phyloP scores from a whole-genome alignment of 2,113 vertebrate genomes.

The Osmerus mordax region DNA sequence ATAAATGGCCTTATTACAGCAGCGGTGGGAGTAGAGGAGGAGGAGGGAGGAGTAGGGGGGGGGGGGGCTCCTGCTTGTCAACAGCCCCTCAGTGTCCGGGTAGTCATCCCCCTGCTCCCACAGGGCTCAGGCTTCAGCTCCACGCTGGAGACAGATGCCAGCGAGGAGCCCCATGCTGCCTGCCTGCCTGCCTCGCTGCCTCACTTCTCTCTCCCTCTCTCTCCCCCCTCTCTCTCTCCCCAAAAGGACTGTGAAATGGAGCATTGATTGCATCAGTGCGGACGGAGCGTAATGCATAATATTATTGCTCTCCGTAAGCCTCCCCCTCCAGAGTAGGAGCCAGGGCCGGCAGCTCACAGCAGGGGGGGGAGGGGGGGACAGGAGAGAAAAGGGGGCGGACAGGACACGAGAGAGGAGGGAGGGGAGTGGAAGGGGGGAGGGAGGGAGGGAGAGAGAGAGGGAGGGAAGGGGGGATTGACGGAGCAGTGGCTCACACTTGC shows the following conservation, averaged over 20 bases:
- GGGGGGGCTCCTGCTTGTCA: conserved; percentile 40
- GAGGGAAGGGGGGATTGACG: conserved; percentile 1
- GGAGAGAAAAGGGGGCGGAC: neutral
- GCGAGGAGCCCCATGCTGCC: conserved; percentile 18
- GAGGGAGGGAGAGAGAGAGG: neutral
- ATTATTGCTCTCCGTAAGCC: conserved; percentile 51
- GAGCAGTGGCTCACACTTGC: conserved; percentile 9
- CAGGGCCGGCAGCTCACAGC: conserved; percentile 6
- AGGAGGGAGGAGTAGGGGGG: conserved; percentile 2
- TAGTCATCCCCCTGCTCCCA: conserved; percentile 31
- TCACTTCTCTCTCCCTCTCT: conserved; percentile 13
- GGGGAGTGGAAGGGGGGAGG: neutral
- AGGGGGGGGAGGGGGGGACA: neutral
- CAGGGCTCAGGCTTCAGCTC: conserved; percentile 34
- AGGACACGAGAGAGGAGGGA: neutral
- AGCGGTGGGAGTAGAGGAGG: conserved; percentile 19
- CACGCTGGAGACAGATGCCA: conserved; percentile 30
- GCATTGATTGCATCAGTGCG: conserved; percentile 61
- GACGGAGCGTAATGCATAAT: conserved; percentile 58
- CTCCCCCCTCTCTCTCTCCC: conserved; percentile 17
- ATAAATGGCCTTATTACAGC: conserved; percentile 27
- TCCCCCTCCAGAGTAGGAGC: conserved; percentile 6
- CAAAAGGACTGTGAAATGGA: conserved; percentile 55
- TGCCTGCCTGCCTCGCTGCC: conserved; percentile 4
- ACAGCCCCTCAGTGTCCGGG: conserved; percentile 38